Base-by-base conservation (phyloP, 2,113 vertebrate genomes). In the Podarcis muralis region DNA sequence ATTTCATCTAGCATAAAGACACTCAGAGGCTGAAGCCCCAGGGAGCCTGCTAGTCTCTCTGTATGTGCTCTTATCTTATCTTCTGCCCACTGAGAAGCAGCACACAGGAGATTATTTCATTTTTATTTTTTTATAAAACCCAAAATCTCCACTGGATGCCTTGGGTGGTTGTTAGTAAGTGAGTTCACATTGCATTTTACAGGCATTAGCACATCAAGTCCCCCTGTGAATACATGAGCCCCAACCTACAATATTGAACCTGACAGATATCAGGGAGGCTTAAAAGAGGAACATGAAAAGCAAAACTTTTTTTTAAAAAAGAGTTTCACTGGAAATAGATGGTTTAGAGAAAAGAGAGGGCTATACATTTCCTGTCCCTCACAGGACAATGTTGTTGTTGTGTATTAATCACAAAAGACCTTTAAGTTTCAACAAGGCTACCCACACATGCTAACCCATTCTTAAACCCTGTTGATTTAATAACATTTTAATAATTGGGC, bases 301-400 rank as follows among this genome's bases (percentile, higher is more conserved):
- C 3, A 37, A 86, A 81, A 27, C 1, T 15, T 35, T 23, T 35
- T 23, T 12, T 23, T 12, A 6, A 32, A 72, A 77, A 53, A 37
- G 32, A 68, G 89, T 77, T 9, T 4, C 5, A 22, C 87, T 12
- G 71, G 30, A 13, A 35, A 43, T 3, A 30, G 5, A 81, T 62
- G 90, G 82, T 88, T 91, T 87, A 18, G 23, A 3, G 68, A 91
- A 87, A 92, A 91, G 20, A 76, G 83, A 30, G 89, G 87, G 43
- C 13, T 69, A 79, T 72, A 89, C 87, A 89, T 76, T 62, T 69
- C 30, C 84, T 32, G 78, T 71, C 2, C 32, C 22, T 4, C 81
- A 82, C 81, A 85, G 18, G 11, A 53, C 48, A 53, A 53, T 48
- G 9, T 48, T 53, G 11, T 53, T 53, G 48, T 53, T 53, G 48